Percentiles rank a stretch among this genome's conserved stretches.
These are phyloP conservation scores for Nyleta sp. DNA, from an alignment of 2,888 invertebrate species.

Conservation along the genomic window DNA sequence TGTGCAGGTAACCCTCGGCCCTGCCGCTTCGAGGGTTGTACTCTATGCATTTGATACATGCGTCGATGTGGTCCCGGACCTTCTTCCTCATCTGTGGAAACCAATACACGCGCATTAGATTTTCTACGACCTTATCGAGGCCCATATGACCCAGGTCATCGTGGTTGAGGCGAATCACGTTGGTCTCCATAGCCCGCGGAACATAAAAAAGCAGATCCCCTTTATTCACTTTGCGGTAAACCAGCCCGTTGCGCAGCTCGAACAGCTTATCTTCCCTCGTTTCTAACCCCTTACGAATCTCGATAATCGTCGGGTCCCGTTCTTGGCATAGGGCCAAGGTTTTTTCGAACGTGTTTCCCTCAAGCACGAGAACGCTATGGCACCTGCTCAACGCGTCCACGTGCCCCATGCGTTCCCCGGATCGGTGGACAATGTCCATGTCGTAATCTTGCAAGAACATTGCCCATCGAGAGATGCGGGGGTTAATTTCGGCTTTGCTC, in stretches of 20 bases:
- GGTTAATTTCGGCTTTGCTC: neutral
- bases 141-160: slow-evolving; percentile 59
- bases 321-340: slow-evolving; percentile 2
- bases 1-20: slow-evolving; percentile 67
- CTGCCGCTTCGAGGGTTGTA: slow-evolving; percentile 31
- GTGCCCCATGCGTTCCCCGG: neutral
- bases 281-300: slow-evolving; percentile 31
- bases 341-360: slow-evolving; percentile 50
- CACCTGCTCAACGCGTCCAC: neutral
- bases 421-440: neutral
- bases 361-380: slow-evolving; percentile 35
- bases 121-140: slow-evolving; percentile 49
- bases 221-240: slow-evolving; percentile 63
- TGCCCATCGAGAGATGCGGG: neutral
- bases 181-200: slow-evolving; percentile 27
- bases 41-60: slow-evolving; percentile 70
- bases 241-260: slow-evolving; percentile 66
- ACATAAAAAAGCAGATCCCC: slow-evolving; percentile 49
- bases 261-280: slow-evolving; percentile 26
- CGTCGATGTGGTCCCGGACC: slow-evolving; percentile 68
- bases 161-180: slow-evolving; percentile 49
- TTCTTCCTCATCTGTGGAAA: slow-evolving; percentile 65
- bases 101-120: slow-evolving; percentile 63
- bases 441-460: neutral
- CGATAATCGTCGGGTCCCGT: neutral